phyloP scores from a whole-genome alignment of 2,113 vertebrate species.

The Urocynchramus pylzowi region DNA sequence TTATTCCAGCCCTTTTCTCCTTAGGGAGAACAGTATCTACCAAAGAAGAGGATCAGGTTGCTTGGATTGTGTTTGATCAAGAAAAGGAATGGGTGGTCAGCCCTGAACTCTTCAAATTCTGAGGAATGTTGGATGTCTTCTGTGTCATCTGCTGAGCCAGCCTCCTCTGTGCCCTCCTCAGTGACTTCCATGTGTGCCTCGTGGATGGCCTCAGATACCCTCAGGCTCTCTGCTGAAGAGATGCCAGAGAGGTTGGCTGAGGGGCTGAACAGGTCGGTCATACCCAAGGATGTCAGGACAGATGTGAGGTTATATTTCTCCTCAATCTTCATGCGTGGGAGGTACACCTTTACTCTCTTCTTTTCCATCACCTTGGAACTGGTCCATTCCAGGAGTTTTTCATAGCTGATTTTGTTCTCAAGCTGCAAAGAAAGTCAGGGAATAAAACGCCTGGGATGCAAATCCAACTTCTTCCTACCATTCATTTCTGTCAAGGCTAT shows the following conservation, averaged over 20 bases:
- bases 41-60: constrained; percentile 59
- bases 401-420: constrained; percentile 52
- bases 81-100: constrained; percentile 67
- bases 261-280: constrained; percentile 44
- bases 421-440: constrained; percentile 50
- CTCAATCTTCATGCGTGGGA: constrained; percentile 71
- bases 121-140: neutral
- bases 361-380: constrained; percentile 35
- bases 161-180: constrained; percentile 59
- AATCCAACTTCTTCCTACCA: neutral
- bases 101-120: constrained; percentile 36
- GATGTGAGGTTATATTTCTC: constrained; percentile 42
- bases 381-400: constrained; percentile 61
- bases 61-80: constrained; percentile 61
- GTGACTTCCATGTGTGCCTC: constrained; percentile 58
- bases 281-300: constrained; percentile 49
- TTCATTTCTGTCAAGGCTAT: neutral
- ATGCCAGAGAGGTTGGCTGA: constrained; percentile 74
- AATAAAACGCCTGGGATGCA: neutral
- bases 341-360: constrained; percentile 50
- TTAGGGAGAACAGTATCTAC: constrained; percentile 66
- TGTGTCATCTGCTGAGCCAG: neutral
- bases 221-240: constrained; percentile 48
- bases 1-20: neutral
- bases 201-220: constrained; percentile 55